These are phyloP conservation scores for Bradypodion pumilum DNA, from an alignment of 2,797 vertebrate species.

Conservation along the genomic window DNA sequence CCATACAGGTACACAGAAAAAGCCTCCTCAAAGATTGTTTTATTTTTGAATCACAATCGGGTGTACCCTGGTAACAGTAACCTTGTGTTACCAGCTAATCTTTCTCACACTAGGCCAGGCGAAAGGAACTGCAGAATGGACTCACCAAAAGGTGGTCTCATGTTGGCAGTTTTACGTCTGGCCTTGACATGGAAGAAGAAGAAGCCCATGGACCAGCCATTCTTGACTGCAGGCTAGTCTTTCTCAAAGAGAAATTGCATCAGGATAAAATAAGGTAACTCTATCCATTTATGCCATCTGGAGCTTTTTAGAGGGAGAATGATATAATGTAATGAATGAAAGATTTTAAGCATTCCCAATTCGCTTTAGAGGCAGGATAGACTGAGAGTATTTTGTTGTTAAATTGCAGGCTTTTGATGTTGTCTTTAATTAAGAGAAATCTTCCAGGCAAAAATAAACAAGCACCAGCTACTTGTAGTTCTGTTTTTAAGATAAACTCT, in stretches of 20 bases:
- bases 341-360: neutral
- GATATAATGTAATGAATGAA: neutral
- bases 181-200: too few species aligned
- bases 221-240: neutral
- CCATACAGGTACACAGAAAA: too few species aligned
- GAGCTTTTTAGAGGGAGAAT: neutral
- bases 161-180: too few species aligned
- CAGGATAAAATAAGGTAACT: neutral
- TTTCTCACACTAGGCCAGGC: too few species aligned
- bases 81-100: too few species aligned
- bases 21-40: too few species aligned
- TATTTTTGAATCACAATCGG: too few species aligned
- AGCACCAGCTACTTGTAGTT: neutral
- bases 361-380: neutral
- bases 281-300: neutral
- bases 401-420: neutral
- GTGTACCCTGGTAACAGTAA: too few species aligned
- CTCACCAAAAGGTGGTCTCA: too few species aligned
- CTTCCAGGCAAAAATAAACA: slow-evolving; percentile 14
- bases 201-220: too few species aligned
- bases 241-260: neutral
- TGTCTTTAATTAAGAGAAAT: neutral
- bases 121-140: too few species aligned
- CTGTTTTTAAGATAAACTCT: slow-evolving; percentile 8
- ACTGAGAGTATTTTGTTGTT: neutral